Conservation (phyloP, 1,140 invertebrate genomes). For the Drosophila athabasca region DNA sequence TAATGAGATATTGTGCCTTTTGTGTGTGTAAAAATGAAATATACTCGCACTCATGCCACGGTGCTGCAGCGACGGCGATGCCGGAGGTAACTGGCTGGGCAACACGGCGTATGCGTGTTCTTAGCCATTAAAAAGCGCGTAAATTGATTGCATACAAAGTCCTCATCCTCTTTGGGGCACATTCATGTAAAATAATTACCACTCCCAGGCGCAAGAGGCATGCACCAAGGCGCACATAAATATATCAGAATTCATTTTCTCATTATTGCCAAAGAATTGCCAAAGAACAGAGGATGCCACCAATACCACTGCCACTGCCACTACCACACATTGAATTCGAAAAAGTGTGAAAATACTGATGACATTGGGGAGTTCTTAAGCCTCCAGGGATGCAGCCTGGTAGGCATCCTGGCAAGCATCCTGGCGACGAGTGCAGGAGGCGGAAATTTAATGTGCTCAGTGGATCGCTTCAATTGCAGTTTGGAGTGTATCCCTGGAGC, state of each 20-base stretch:
- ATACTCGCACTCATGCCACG: background rate
- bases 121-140: constrained; percentile 52
- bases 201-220: constrained; percentile 31
- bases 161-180: background rate
- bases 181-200: constrained; percentile 42
- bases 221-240: constrained; percentile 21
- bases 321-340: background rate
- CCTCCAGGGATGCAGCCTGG: background rate
- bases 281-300: background rate
- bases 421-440: constrained; percentile 1
- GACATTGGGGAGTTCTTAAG: constrained; percentile 28
- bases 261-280: background rate
- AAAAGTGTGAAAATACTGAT: constrained; percentile 29
- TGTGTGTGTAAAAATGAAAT: constrained; percentile 49
- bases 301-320: too few species aligned
- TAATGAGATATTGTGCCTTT: constrained; percentile 74
- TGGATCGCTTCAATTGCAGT: constrained; percentile 27
- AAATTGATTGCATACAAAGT: constrained; percentile 57
- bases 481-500: background rate
- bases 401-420: background rate
- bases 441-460: constrained; percentile 35
- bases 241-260: constrained; percentile 32
- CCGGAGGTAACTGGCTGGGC: constrained; percentile 9
- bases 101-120: constrained; percentile 52
- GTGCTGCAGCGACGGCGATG: too few species aligned